phyloP scores from a whole-genome alignment of 2,888 invertebrate species.

The Thymelicus sylvestris region DNA sequence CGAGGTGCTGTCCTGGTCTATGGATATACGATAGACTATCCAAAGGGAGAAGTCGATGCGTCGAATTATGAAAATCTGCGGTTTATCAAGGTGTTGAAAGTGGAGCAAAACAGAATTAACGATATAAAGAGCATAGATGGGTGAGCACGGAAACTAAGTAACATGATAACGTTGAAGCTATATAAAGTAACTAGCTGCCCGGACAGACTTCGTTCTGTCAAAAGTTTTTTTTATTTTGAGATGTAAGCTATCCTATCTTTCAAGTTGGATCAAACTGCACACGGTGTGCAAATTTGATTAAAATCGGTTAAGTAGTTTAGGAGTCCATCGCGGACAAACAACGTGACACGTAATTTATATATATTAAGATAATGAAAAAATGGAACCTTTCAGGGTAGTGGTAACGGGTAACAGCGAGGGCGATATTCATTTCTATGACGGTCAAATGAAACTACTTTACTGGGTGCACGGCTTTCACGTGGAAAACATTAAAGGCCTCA shows the following conservation, averaged over 20 bases:
- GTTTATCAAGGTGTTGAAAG: constrained; percentile 78
- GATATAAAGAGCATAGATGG: constrained; percentile 80
- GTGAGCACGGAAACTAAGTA: constrained; percentile 56
- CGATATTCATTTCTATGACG: constrained; percentile 85
- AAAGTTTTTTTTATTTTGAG: too few relatives aligned
- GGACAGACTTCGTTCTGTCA: too few relatives aligned
- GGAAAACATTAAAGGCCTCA: constrained; percentile 76
- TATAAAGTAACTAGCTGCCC: too few relatives aligned
- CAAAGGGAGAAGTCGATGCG: constrained; percentile 51
- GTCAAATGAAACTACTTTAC: constrained; percentile 82
- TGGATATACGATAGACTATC: constrained; percentile 75
- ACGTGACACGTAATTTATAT: too few relatives aligned
- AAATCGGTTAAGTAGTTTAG: too few relatives aligned
- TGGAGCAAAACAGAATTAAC: constrained; percentile 70
- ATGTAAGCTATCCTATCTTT: too few relatives aligned
- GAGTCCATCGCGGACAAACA: too few relatives aligned
- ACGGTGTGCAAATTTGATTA: too few relatives aligned
- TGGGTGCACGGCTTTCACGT: constrained; percentile 80
- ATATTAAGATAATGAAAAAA: too few relatives aligned
- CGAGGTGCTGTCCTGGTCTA: constrained; percentile 80
- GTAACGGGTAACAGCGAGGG: constrained; percentile 83
- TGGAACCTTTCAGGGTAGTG: constrained; percentile 63
- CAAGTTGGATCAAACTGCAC: too few relatives aligned
- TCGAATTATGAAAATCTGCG: constrained; percentile 64
- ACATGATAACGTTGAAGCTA: too few relatives aligned